Conservation (phyloP, 92 coral and sea anemone species). For the Meandrina meandrites region DNA sequence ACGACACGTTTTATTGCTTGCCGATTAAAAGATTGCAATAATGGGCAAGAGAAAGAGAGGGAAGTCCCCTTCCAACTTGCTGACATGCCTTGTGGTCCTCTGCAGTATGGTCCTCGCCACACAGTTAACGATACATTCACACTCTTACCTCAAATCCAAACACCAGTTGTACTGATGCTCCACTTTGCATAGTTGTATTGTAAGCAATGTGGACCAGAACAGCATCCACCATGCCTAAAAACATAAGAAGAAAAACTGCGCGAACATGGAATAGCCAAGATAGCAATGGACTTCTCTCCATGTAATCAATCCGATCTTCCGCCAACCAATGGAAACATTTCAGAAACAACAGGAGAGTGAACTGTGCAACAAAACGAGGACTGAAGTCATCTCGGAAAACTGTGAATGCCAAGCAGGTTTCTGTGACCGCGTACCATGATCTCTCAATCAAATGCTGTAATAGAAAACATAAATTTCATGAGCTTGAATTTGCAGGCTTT, state of each 20-base stretch:
- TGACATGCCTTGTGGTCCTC: too few relatives aligned
- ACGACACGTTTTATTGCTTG: too few relatives aligned
- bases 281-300: slow-evolving; percentile 97
- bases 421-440: slow-evolving; percentile 99
- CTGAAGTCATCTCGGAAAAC: slow-evolving; percentile 99
- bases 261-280: slow-evolving; percentile 90
- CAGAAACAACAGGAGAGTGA: slow-evolving; percentile 85
- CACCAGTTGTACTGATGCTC: slow-evolving; percentile 97
- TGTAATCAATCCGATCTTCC: slow-evolving; percentile 96
- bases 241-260: slow-evolving; percentile 75
- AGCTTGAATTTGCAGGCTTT: neutral
- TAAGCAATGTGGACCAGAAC: slow-evolving; percentile 88
- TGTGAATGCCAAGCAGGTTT: slow-evolving; percentile 98
- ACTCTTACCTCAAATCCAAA: slow-evolving; percentile 95
- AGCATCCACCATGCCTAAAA: slow-evolving; percentile 86
- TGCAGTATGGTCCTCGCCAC: too few relatives aligned
- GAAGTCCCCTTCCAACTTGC: too few relatives aligned
- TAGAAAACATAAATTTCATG: neutral
- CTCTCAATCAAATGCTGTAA: slow-evolving; percentile 94
- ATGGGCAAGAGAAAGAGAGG: too few relatives aligned
- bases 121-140: neutral
- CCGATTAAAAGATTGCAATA: too few relatives aligned
- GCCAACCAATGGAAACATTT: slow-evolving; percentile 99
- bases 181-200: slow-evolving; percentile 89
- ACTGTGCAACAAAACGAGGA: slow-evolving; percentile 99